Evolutionary conservation across 2,113 vertebrate species (phyloP), one percentile per base, ranked within the genome.

Genomic region (Charina bottae): DNA sequence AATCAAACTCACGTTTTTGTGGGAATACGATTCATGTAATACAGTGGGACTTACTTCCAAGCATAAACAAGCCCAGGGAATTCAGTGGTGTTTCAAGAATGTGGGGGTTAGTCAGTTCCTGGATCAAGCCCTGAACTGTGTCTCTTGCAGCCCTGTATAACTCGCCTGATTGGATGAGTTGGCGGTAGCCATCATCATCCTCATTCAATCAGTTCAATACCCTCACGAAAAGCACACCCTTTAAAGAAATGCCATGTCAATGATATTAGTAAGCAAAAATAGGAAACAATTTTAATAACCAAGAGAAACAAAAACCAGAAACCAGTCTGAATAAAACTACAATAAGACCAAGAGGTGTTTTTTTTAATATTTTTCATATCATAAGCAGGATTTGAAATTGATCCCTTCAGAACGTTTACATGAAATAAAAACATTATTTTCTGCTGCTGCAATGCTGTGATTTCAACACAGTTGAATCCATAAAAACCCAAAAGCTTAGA

Each of bases 381-480:
- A 98, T 99, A 99, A 99, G 99, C 99, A 98, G 98, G 99, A 98
- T 99, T 99, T 98, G 98, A 99, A 99, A 99, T 98, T 98, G 98
- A 98, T 99, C 99, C 98, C 98, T 98, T 98, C 98, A 98, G 97
- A 98, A 98, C 98, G 98, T 92, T 98, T 98, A 99, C 98, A 99
- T 98, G 98, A 98, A 98, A 99, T 98, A 99, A 99, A 98, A 98
- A 98, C 98, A 98, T 95, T 98, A 53, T 55, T 88, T 92, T 98
- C 98, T 98, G 98, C 98, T 98, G 99, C 98, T 97, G 99, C 98
- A 98, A 98, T 98, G 97, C 98, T 98, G 96, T 98, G 98, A 99
- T 98, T 99, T 99, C 99, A 99, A 99, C 99, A 99, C 99, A 99
- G 99, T 99, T 99, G 99, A 99, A 99, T 99, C 99, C 97, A 97